Evolutionary conservation across 2,797 vertebrate genomes (phyloP), one percentile per base, ranked within the genome.

Genomic region (Hipposideros larvatus): DNA sequence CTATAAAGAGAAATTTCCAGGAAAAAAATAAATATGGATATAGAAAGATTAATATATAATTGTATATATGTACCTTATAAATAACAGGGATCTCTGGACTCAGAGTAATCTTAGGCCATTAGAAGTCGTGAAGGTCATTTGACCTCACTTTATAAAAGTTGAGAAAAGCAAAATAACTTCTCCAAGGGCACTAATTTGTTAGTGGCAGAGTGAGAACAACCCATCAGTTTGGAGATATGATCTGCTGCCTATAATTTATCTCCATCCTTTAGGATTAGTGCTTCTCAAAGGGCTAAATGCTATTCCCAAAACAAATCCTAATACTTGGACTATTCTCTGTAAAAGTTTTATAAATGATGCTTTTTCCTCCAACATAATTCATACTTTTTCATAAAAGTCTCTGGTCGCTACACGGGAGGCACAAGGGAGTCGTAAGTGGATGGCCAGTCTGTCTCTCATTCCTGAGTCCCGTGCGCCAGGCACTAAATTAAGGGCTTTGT

Each of bases 381-480:
- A 31, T 28, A n/a, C 1, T 82, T 80, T n/a, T 28, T 85, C 46
- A 21, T 43, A 59, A 46, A 51, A 19, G 9, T 24, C 75, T 51
- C 19, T 31, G 11, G 5, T 65, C 14, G 24, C 14, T 6, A 7
- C 19, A 24, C 2, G 24, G 19, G 46, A 41, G 31, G 37, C 31
- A 22, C 5, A 6, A 24, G 57, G 15, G 19, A 77, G 24, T 10
- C 14, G 6, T 75, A 14, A 19, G 15, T 43, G 74, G 22, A 7
- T 11, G 37, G 10, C n/a, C 11, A 1, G 7, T 22, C 59, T n/a
- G 15, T 41, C 8, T 41, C 14, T 28, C 71, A 7, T 21, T n/a
- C 1, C 13, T 1, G 0, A 2, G 4, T n/a, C 1, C 19, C 1
- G 0, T 3, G 4, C 59, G 55, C 28, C 5, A 1, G 31, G 2